These are phyloP conservation scores for Lepus townsendii DNA, from an alignment of 2,797 vertebrate genomes.

Conservation along the genomic window DNA sequence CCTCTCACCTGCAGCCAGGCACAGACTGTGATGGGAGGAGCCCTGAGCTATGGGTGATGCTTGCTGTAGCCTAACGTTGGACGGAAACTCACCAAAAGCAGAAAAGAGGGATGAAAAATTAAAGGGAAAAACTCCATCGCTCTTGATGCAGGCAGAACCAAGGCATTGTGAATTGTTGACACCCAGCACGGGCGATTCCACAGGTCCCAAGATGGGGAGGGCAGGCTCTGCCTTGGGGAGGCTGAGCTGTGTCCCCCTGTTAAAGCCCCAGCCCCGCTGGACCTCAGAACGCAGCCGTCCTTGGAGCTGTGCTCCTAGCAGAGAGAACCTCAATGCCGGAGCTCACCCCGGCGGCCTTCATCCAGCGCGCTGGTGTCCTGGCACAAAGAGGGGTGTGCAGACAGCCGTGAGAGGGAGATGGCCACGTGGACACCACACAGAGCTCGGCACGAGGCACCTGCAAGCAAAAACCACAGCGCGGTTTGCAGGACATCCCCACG, in stretches of 20 bases:
- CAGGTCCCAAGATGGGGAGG: too few species aligned
- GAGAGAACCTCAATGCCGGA: background rate
- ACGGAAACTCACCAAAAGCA: background rate
- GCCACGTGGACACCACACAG: fast-evolving
- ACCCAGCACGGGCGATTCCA: fast-evolving
- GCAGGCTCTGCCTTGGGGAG: background rate
- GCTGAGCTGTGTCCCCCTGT: background rate
- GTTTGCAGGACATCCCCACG: background rate
- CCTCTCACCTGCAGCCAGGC: background rate
- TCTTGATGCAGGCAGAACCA: background rate
- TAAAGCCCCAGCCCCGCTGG: background rate
- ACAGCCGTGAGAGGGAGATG: background rate
- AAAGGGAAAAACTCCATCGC: background rate
- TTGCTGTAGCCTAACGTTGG: background rate
- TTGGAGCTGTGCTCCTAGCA: background rate
- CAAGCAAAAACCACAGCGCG: background rate
- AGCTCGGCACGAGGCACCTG: fast-evolving
- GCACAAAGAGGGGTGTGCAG: background rate
- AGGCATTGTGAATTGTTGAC: background rate
- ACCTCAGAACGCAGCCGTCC: background rate
- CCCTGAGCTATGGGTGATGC: background rate
- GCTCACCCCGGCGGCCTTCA: too few species aligned
- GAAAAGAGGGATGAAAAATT: background rate
- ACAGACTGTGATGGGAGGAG: too few species aligned
- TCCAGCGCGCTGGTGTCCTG: background rate